Conservation (phyloP, 2,888 invertebrate genomes). For the Chalcosyrphus nemorum region DNA sequence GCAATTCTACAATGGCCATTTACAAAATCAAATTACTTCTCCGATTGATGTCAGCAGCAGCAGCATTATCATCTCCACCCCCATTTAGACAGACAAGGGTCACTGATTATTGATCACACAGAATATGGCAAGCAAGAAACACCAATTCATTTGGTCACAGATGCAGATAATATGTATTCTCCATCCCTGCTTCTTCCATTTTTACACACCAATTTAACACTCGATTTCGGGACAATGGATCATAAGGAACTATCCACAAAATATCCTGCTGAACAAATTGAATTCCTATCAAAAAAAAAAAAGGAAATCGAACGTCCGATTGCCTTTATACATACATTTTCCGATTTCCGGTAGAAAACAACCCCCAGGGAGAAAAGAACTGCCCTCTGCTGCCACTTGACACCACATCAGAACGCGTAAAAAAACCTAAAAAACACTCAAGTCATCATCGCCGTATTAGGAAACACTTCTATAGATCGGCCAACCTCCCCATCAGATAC, state of each 20-base stretch:
- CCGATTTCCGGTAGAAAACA: constrained; percentile 46
- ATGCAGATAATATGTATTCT: constrained; percentile 66
- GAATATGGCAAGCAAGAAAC: constrained; percentile 25
- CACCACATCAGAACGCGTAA: constrained; percentile 65
- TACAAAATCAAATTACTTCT: constrained; percentile 65
- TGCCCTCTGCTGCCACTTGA: constrained; percentile 58
- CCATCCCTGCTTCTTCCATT: constrained; percentile 22
- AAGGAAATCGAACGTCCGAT: too few relatives aligned
- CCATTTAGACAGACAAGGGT: constrained; percentile 64
- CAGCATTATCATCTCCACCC: too few relatives aligned
- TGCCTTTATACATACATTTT: constrained; percentile 43
- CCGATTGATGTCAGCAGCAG: constrained; percentile 52
- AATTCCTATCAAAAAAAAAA: constrained; percentile 32
- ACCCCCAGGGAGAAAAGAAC: constrained; percentile 12
- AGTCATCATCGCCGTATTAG: constrained; percentile 69
- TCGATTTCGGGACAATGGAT: constrained; percentile 54
- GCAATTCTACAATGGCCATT: constrained; percentile 55
- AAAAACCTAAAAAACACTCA: constrained; percentile 66
- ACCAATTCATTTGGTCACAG: constrained; percentile 70
- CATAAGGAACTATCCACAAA: constrained; percentile 41
- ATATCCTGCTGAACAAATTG: constrained; percentile 59
- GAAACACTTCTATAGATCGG: constrained; percentile 17
- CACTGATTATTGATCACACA: constrained; percentile 61
- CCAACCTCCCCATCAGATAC: background rate
- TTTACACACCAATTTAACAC: constrained; percentile 61